Conservation (phyloP, 2,888 invertebrate genomes). For the Dolichomitus sp. region DNA sequence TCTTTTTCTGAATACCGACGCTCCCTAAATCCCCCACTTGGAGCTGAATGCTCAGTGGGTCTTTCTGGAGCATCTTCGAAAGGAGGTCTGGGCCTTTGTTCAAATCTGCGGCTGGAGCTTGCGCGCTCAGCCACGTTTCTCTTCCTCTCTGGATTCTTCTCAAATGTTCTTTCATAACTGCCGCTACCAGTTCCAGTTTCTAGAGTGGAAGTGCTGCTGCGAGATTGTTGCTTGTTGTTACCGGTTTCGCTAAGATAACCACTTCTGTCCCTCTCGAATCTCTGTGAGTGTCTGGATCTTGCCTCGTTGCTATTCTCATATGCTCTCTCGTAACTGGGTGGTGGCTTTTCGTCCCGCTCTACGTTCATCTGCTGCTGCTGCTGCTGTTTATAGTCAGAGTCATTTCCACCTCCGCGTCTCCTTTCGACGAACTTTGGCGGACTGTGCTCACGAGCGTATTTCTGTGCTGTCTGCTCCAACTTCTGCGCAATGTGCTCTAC, state of each 20-base stretch:
- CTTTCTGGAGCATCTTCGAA: constrained; percentile 84
- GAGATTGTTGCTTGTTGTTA: constrained; percentile 52
- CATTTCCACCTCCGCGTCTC: constrained; percentile 67
- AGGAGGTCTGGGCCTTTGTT: constrained; percentile 81
- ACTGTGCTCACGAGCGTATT: constrained; percentile 84
- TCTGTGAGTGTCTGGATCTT: constrained; percentile 56
- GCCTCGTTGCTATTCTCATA: constrained; percentile 70
- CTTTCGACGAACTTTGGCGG: constrained; percentile 84
- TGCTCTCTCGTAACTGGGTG: constrained; percentile 75
- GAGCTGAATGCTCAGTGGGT: constrained; percentile 67
- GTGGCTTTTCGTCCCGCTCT: constrained; percentile 70
- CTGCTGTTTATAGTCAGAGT: constrained; percentile 46
- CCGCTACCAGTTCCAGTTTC: constrained; percentile 11
- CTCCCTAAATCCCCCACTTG: constrained; percentile 73
- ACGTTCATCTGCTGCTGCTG: constrained; percentile 68
- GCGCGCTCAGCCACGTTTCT: constrained; percentile 73
- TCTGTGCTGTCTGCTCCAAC: constrained; percentile 84
- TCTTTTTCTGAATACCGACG: constrained; percentile 83
- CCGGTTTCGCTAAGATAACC: constrained; percentile 56
- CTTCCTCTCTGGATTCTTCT: constrained; percentile 79
- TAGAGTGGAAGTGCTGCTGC: constrained; percentile 73
- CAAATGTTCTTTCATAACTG: constrained; percentile 79
- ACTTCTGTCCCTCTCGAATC: constrained; percentile 61
- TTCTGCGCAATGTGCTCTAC: constrained; percentile 85
- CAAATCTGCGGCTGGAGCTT: constrained; percentile 78